Conservation (phyloP, 2,797 vertebrate species). For the Bradypus variegatus region DNA sequence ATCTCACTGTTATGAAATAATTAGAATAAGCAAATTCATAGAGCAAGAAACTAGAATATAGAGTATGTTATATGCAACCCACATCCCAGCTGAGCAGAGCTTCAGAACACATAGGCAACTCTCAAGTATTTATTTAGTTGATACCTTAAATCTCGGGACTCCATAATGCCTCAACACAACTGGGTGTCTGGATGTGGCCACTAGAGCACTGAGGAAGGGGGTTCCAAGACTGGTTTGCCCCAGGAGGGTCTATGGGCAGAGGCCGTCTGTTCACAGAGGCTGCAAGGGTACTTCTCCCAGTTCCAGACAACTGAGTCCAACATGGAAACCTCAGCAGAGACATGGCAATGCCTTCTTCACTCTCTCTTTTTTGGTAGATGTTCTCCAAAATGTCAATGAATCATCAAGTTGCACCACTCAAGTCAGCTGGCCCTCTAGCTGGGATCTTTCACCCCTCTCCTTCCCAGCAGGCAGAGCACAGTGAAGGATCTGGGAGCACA, state of each 20-base stretch:
- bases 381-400: not conserved
- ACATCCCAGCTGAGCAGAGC: not conserved
- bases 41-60: no score
- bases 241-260: not conserved
- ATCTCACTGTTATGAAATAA: no score
- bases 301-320: not conserved
- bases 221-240: not conserved
- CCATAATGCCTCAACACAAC: not conserved
- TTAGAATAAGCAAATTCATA: no score
- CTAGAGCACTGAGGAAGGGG: not conserved
- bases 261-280: no score
- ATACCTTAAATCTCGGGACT: not conserved
- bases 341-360: rapidly evolving
- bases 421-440: not conserved
- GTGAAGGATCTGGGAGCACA: not conserved
- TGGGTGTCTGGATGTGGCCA: not conserved
- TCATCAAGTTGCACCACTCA: not conserved
- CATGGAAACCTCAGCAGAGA: not conserved
- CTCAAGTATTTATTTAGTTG: conserved; percentile 37
- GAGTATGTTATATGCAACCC: not conserved
- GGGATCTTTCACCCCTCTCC: not conserved
- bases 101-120: not conserved
- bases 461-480: not conserved
- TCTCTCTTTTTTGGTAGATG: not conserved
- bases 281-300: not conserved